Evolutionary conservation across 2,113 vertebrate genomes (phyloP), one percentile per base, ranked within the genome.

Genomic region (Sander lucioperca): DNA sequence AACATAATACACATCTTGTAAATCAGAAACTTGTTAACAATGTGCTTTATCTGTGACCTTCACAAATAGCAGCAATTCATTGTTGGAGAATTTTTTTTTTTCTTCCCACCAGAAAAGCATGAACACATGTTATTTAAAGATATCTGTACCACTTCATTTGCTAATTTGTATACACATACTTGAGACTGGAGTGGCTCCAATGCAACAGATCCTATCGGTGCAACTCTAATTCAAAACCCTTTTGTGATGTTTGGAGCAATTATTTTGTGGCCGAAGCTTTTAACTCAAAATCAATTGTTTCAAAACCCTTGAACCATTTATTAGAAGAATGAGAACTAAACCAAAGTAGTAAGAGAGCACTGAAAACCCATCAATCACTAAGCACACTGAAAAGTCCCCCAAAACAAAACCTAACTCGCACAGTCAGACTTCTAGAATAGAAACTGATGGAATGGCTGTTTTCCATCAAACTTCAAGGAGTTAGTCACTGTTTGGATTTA

Each of bases 401-500:
- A 6, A 58, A 66, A 86, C 25, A 74, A 79, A 80, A 30, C 48
- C 62, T 59, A 3, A 73, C 50, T 77, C 50, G 70, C 39, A 63
- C 18, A 27, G 53, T 84, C 80, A 79, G 69, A 77, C 57, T 45
- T 82, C 48, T 21, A 77, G 74, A 88, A 75, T 81, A 80, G 76
- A 86, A 89, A 78, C 73, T 74, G 78, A 64, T 13, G 12, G 12
- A 89, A 74, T 23, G 53, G 64, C 59, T 75, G 50, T 85, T 89
- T 90, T 88, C 77, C 83, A 81, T 51, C 53, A 68, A 77, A 80
- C 74, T 66, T 79, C 25, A 81, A 85, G 64, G 45, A 78, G 78
- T 93, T 84, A 93, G 90, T 95, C 93, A 93, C 43, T 74, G 74
- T 82, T 90, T 93, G 91, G 92, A 89, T 83, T n/a, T 56, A 47